Conservation (phyloP, 2,113 vertebrate genomes). For the Carollia perspicillata region DNA sequence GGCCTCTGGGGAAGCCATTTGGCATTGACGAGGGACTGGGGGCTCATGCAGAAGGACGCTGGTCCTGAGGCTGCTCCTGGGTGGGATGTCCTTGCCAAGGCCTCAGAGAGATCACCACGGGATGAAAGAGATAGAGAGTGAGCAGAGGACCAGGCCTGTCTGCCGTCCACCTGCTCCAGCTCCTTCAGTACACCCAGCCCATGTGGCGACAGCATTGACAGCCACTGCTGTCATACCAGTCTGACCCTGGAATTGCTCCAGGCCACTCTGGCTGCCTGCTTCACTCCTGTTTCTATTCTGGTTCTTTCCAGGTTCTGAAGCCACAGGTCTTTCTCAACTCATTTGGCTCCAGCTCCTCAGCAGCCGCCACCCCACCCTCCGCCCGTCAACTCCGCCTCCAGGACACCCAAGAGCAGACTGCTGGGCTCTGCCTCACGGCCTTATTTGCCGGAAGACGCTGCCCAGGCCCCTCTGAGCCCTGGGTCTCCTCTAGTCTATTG, state of each 20-base stretch:
- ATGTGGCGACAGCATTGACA: no score
- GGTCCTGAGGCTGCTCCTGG: background rate
- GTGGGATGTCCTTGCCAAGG: background rate
- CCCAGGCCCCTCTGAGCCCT: background rate
- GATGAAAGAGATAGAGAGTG: rapidly evolving
- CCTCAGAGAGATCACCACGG: background rate
- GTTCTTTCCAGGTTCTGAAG: background rate
- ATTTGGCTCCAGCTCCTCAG: background rate
- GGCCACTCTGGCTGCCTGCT: background rate
- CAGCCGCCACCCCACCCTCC: background rate
- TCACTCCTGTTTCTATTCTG: background rate
- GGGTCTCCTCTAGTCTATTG: background rate
- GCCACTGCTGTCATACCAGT: background rate
- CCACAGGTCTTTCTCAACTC: background rate
- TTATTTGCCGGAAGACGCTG: rapidly evolving
- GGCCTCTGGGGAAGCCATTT: background rate
- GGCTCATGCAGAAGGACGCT: background rate
- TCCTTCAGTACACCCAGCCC: background rate
- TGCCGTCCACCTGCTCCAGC: background rate
- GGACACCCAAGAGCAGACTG: rapidly evolving
- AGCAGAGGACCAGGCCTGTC: rapidly evolving
- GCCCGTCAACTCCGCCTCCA: no score
- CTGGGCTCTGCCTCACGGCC: background rate
- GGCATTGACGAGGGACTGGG: background rate
- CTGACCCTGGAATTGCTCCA: background rate